Conservation (phyloP, 1,140 invertebrate species). For the Zaprionus tsacasi region DNA sequence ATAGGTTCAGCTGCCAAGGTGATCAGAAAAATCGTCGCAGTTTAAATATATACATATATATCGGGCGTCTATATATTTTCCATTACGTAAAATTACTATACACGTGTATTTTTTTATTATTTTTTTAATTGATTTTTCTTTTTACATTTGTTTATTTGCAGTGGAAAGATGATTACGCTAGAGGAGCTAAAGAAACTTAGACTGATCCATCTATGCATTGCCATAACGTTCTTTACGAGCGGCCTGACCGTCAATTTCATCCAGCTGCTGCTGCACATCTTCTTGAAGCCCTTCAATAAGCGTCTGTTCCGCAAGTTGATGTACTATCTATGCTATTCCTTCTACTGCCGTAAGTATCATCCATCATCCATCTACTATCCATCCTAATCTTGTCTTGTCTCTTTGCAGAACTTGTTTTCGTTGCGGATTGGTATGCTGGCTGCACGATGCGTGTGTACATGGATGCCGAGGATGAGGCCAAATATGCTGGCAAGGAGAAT, state of each 20-base stretch:
- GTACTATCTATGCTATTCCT: constrained; percentile 95
- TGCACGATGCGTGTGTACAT: constrained; percentile 90
- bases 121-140: not conserved
- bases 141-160: not conserved
- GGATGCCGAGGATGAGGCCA: constrained; percentile 91
- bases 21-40: not conserved
- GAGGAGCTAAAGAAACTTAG: constrained; percentile 78
- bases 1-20: constrained; percentile 25
- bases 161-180: constrained; percentile 39
- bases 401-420: constrained; percentile 92
- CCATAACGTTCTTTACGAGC: constrained; percentile 95
- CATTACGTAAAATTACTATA: constrained; percentile 16
- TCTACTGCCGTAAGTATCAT: constrained; percentile 95
- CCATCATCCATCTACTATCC: too few species aligned
- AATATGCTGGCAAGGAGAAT: constrained; percentile 94
- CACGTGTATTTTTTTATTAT: not conserved
- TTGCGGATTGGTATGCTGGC: constrained; percentile 96
- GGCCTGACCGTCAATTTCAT: constrained; percentile 94
- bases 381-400: not conserved
- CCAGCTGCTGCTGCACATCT: constrained; percentile 91
- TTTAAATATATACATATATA: not conserved
- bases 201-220: constrained; percentile 91
- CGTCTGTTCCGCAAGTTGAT: constrained; percentile 94
- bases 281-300: constrained; percentile 90
- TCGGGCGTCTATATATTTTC: not conserved